These are phyloP conservation scores for Pachypsylla venusta DNA, from an alignment of 1,140 invertebrate genomes.

Conservation along the genomic window DNA sequence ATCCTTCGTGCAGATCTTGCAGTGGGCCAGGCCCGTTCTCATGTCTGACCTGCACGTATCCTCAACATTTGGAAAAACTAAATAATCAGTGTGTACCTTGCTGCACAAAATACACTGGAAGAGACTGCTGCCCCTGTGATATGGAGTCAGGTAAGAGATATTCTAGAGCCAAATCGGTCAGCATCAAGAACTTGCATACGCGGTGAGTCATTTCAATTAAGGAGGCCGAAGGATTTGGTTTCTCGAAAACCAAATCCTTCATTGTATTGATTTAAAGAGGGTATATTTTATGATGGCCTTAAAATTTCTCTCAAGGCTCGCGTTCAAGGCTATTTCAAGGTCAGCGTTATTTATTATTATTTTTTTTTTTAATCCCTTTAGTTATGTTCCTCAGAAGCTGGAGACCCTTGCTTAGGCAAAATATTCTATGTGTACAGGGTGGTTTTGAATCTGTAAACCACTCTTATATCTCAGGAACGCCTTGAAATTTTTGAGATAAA, in stretches of 20 bases:
- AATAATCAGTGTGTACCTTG: slow-evolving; percentile 59
- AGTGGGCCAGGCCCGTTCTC: slow-evolving; percentile 51
- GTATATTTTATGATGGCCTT: slow-evolving; percentile 12
- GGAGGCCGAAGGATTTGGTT: neutral
- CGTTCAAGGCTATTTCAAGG: no score
- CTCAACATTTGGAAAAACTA: slow-evolving; percentile 45
- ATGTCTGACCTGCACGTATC: slow-evolving; percentile 46
- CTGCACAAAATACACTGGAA: slow-evolving; percentile 37
- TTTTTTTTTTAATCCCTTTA: slow-evolving; percentile 3
- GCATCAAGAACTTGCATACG: neutral
- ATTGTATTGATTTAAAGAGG: neutral
- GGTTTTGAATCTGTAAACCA: no score
- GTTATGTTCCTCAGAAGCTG: no score
- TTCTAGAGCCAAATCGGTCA: slow-evolving; percentile 12
- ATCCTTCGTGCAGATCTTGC: slow-evolving; percentile 49
- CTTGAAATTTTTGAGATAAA: no score
- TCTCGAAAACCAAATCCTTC: neutral
- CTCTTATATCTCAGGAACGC: no score
- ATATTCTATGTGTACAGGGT: no score
- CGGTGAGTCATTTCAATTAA: neutral
- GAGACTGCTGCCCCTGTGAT: slow-evolving; percentile 47
- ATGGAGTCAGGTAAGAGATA: slow-evolving; percentile 49
- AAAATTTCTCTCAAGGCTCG: no score
- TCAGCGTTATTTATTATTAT: no score
- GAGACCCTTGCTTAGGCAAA: no score